A percentile compares a stretch with the other conserved stretches of the same genome.
Evolutionary conservation across 2,797 vertebrate genomes (phyloP).

Genomic region (Prionace glauca): DNA sequence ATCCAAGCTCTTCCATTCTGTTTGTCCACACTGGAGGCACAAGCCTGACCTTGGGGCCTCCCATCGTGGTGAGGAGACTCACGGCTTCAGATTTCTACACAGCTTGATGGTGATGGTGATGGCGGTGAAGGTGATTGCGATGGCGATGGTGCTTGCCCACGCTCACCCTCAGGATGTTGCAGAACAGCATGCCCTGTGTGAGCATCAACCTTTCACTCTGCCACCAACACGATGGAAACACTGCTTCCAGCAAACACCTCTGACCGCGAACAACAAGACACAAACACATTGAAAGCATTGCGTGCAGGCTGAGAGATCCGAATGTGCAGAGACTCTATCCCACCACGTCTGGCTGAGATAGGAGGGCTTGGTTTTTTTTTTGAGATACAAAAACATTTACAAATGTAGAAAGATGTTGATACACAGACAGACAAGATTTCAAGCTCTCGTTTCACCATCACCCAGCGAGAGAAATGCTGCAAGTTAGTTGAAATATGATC

Average conservation of each 20-base stretch:
- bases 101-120: slow-evolving; percentile 21
- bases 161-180: not conserved
- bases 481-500: slow-evolving; percentile 29
- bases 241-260: not conserved
- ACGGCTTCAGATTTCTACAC: not conserved
- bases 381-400: slow-evolving; percentile 29
- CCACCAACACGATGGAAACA: slow-evolving; percentile 5
- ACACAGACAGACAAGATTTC: slow-evolving; percentile 37
- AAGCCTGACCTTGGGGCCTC: not conserved
- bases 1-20: not conserved
- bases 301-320: slow-evolving; percentile 10
- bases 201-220: not conserved
- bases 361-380: not conserved
- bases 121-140: not conserved
- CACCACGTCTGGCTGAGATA: not conserved
- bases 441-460: slow-evolving; percentile 3
- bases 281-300: slow-evolving; percentile 36
- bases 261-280: not conserved
- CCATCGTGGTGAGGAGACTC: not conserved
- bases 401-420: slow-evolving; percentile 32
- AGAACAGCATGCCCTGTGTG: not conserved
- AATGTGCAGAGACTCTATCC: slow-evolving; percentile 12
- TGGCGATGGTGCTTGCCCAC: not conserved
- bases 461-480: not conserved
- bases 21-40: not conserved